Conservation (phyloP, 2,888 invertebrate species). For the Pteria penguin region DNA sequence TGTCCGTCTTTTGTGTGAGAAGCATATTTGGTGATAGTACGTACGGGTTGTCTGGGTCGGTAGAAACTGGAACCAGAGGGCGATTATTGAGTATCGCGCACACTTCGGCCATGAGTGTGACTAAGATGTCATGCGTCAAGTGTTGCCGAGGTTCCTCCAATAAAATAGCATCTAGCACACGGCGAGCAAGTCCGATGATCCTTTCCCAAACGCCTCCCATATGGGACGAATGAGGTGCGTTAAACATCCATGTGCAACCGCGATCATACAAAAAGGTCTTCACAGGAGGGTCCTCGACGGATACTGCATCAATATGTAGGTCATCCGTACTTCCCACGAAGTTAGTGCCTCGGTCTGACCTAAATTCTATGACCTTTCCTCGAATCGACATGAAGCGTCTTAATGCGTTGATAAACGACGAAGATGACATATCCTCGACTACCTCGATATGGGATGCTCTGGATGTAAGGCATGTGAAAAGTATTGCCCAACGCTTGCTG, state of each 20-base stretch:
- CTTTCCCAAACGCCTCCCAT: conserved; percentile 47
- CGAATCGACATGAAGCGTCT: conserved; percentile 32
- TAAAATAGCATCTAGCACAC: conserved; percentile 25
- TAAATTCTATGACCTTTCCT: conserved; percentile 15
- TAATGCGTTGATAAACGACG: conserved; percentile 42
- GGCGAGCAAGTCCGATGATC: too few relatives aligned
- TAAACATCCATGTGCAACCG: conserved; percentile 36
- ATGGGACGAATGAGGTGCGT: conserved; percentile 39
- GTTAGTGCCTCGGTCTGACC: conserved; percentile 38
- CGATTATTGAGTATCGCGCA: conserved; percentile 41
- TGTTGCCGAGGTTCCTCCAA: background rate
- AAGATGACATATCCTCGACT: conserved; percentile 41
- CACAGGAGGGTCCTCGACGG: conserved; percentile 9
- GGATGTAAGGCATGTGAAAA: conserved; percentile 44
- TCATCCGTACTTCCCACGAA: conserved; percentile 29
- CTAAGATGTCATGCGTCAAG: conserved; percentile 43
- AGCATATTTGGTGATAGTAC: conserved; percentile 36
- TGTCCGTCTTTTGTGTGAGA: conserved; percentile 32
- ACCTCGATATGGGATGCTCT: conserved; percentile 49
- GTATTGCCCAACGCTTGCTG: conserved; percentile 47
- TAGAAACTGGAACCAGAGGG: conserved; percentile 39
- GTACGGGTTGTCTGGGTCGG: conserved; percentile 28
- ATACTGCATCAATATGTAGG: background rate
- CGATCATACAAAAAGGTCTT: conserved; percentile 1
- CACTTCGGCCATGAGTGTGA: too few relatives aligned